Evolutionary conservation across 1,140 invertebrate species (phyloP).

Genomic region (Colletes latitarsis): DNA sequence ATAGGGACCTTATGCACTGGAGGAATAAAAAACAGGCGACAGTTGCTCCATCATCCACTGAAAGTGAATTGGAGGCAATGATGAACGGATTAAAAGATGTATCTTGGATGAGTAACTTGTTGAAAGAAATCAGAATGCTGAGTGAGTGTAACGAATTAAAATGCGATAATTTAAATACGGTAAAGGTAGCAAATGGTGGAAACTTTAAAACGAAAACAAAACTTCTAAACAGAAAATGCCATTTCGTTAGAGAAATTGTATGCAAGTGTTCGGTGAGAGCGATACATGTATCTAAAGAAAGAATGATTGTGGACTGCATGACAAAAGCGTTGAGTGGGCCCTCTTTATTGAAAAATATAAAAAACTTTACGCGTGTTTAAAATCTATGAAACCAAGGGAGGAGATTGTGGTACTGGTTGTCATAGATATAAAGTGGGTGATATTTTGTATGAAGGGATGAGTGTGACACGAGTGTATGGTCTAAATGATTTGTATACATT

Average conservation of each 20-base stretch:
- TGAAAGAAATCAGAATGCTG: background rate
- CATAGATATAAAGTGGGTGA: too few relatives aligned
- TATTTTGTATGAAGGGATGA: too few relatives aligned
- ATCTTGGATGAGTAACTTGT: background rate
- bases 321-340: constrained; percentile 14
- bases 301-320: background rate
- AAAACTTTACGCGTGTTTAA: background rate
- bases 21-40: background rate
- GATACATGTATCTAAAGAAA: background rate
- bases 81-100: constrained; percentile 9
- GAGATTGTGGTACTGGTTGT: background rate
- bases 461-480: background rate
- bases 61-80: constrained; percentile 15
- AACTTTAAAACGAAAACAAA: constrained; percentile 35
- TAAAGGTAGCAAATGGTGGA: constrained; percentile 9
- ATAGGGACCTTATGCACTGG: constrained; percentile 15
- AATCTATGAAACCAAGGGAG: constrained; percentile 13
- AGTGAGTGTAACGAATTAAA: background rate
- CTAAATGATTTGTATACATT: too few relatives aligned
- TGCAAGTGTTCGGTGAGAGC: background rate
- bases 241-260: background rate
- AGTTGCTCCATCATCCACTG: background rate
- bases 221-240: constrained; percentile 12
- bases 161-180: constrained; percentile 13
- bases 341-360: background rate